These are phyloP conservation scores for Isaurus tuberculatus DNA, from an alignment of 92 coral and sea anemone species.

Conservation along the genomic window DNA sequence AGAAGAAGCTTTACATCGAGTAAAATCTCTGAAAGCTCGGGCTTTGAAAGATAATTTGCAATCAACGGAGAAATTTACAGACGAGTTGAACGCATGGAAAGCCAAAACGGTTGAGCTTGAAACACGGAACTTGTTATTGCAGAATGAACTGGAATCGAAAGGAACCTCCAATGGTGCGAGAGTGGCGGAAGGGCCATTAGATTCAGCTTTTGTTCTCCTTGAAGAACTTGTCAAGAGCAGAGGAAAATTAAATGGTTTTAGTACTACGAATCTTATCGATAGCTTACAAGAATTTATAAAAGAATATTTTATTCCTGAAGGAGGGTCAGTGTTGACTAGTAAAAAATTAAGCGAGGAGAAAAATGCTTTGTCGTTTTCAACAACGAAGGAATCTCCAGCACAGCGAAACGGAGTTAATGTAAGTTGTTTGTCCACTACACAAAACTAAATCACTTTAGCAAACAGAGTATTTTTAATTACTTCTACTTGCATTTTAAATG, in stretches of 20 bases:
- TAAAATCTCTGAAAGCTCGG: conserved; percentile 43
- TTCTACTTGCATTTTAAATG: background rate
- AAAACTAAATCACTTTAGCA: conserved; percentile 19
- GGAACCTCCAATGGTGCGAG: conserved; percentile 14
- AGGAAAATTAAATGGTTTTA: conserved; percentile 35
- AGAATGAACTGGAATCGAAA: conserved; percentile 26
- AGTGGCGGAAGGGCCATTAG: conserved; percentile 16
- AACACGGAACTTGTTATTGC: conserved; percentile 17
- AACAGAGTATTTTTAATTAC: conserved; percentile 43
- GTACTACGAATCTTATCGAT: conserved; percentile 29
- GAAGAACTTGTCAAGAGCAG: conserved; percentile 37
- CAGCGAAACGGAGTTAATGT: conserved; percentile 25
- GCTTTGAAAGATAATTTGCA: conserved; percentile 38
- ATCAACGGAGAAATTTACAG: conserved; percentile 37
- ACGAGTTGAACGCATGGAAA: conserved; percentile 36
- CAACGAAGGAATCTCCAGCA: background rate
- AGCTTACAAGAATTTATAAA: conserved; percentile 40
- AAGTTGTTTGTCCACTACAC: conserved; percentile 7
- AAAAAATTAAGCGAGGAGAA: background rate
- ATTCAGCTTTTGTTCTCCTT: conserved; percentile 21
- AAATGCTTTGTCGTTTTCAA: background rate
- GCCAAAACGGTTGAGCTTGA: conserved; percentile 31
- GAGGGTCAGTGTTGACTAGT: background rate
- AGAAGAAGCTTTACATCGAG: conserved; percentile 58
- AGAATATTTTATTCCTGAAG: conserved; percentile 27